Evolutionary conservation across 2,888 invertebrate species (phyloP).

Genomic region (Meteorus cinctellus): DNA sequence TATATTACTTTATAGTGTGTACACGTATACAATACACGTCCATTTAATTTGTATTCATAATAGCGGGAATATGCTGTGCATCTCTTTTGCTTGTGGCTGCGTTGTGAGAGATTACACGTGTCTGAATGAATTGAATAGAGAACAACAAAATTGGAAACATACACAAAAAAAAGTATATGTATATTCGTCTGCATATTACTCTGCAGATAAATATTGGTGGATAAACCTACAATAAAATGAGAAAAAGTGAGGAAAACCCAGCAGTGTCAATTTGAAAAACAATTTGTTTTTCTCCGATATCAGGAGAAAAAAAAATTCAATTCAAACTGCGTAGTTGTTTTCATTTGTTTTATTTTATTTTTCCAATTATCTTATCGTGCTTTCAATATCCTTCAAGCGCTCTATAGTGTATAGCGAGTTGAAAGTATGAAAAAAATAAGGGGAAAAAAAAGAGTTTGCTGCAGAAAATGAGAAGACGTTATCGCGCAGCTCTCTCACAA

Average conservation of each 20-base stretch:
- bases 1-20: conserved; percentile 13
- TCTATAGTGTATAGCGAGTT: background rate
- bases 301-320: too few relatives aligned
- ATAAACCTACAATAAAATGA: conserved; percentile 1
- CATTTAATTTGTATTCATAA: conserved; percentile 31
- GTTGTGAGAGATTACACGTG: background rate
- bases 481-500: conserved; percentile 6
- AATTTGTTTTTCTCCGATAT: background rate
- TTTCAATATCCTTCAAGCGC: background rate
- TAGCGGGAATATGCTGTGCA: conserved; percentile 4
- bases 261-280: conserved; percentile 14
- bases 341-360: background rate
- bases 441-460: conserved; percentile 4
- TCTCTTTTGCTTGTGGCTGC: background rate
- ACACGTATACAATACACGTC: background rate
- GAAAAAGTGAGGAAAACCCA: background rate
- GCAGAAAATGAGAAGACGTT: conserved; percentile 28
- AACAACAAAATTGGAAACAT: background rate
- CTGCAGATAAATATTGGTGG: background rate
- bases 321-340: conserved; percentile 21
- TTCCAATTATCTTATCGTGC: conserved; percentile 5
- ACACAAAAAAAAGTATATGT: background rate
- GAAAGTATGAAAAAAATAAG: background rate
- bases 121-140: background rate
- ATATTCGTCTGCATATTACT: background rate